Evolutionary conservation across 2,888 invertebrate species (phyloP).

Genomic region (Lasioglossum vierecki): DNA sequence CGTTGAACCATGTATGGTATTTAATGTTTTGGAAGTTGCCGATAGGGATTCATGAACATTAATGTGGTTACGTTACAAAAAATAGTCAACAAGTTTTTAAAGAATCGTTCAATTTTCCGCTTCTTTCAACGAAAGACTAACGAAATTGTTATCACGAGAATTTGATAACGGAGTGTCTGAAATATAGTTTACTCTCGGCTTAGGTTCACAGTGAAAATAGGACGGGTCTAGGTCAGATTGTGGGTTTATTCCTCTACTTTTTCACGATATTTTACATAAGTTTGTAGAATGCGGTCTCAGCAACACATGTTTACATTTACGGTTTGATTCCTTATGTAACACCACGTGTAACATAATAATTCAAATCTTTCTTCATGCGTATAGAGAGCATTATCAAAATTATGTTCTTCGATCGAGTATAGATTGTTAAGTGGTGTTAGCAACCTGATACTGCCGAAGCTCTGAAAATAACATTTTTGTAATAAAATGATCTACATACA

Average conservation of each 20-base stretch:
- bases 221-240: conserved; percentile 34
- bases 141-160: background rate
- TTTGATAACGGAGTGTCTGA: background rate
- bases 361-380: background rate
- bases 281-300: background rate
- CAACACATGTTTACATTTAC: background rate
- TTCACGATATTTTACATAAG: conserved; percentile 12
- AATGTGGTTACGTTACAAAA: background rate
- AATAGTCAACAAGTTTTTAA: background rate
- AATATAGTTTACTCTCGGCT: background rate
- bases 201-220: background rate
- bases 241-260: background rate
- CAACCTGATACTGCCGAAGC: background rate
- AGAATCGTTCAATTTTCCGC: background rate
- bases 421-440: background rate
- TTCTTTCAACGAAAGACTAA: background rate
- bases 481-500: background rate
- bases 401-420: background rate
- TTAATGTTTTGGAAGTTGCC: conserved; percentile 2
- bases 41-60: conserved; percentile 15
- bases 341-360: background rate
- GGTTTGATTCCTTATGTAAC: background rate
- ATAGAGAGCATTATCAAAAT: background rate
- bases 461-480: background rate
- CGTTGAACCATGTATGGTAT: background rate